phyloP scores from a whole-genome alignment of 2,797 vertebrate genomes.

The Liparis tanakae region DNA sequence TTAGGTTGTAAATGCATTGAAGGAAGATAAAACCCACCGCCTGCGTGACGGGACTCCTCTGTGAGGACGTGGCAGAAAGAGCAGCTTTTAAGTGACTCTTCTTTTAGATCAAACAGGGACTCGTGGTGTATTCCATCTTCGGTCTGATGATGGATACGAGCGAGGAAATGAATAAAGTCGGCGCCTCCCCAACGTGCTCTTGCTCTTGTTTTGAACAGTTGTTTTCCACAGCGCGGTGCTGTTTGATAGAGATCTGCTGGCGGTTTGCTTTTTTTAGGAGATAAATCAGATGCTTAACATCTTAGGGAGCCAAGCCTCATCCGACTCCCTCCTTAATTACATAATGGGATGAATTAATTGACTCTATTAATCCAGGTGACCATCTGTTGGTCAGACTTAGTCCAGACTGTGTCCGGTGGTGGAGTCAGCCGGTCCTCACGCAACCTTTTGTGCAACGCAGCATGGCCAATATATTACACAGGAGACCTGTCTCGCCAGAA shows the following conservation, averaged over 20 bases:
- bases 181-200: background rate
- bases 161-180: background rate
- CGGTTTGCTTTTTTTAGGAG: constrained; percentile 47
- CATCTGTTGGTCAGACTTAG: constrained; percentile 75
- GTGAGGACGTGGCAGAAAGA: background rate
- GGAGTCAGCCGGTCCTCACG: constrained; percentile 51
- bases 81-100: background rate
- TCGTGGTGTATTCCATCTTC: background rate
- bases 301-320: constrained; percentile 53
- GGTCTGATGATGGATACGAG: background rate
- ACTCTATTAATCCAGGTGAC: constrained; percentile 81
- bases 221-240: constrained; percentile 34
- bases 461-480: constrained; percentile 36
- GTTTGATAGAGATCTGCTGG: constrained; percentile 43
- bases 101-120: constrained; percentile 1
- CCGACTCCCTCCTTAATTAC: constrained; percentile 74
- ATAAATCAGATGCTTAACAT: constrained; percentile 66
- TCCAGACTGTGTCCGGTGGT: constrained; percentile 65
- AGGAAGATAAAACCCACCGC: accelerated
- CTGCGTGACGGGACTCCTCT: background rate
- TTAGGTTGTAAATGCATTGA: background rate
- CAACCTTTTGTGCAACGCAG: constrained; percentile 58
- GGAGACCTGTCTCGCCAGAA: constrained; percentile 34
- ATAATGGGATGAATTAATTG: constrained; percentile 80
- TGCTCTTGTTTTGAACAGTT: constrained; percentile 18